Conservation (phyloP, 2,113 vertebrate genomes). For the Mustela nigripes region DNA sequence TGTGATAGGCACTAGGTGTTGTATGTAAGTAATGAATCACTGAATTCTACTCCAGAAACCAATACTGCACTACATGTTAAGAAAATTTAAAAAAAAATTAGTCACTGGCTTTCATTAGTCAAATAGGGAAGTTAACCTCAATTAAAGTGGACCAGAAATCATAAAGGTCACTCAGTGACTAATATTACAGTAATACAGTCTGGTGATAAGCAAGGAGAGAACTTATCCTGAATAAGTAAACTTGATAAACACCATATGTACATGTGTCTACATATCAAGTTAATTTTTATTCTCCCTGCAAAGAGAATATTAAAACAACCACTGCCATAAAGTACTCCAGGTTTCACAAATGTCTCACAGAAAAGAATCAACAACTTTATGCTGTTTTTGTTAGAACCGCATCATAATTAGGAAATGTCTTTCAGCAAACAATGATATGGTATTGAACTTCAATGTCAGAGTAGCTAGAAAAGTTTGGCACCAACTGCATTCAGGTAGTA, state of each 20-base stretch:
- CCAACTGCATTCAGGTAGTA: background rate
- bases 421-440: background rate
- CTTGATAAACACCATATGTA: background rate
- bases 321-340: slow-evolving; percentile 26
- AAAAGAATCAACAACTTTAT: slow-evolving; percentile 13
- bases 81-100: background rate
- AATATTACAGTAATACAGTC: slow-evolving; percentile 52
- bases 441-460: background rate
- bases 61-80: background rate
- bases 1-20: background rate
- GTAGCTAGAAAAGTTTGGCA: slow-evolving; percentile 7
- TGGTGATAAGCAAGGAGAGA: slow-evolving; percentile 49
- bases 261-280: background rate
- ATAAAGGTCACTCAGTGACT: slow-evolving; percentile 55
- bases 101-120: slow-evolving; percentile 31
- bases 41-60: background rate
- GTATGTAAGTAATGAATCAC: background rate
- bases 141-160: slow-evolving; percentile 57
- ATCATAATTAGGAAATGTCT: background rate
- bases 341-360: background rate
- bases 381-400: background rate
- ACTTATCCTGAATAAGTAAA: slow-evolving; percentile 42
- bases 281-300: slow-evolving; percentile 50
- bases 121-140: slow-evolving; percentile 67
- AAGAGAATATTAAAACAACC: slow-evolving; percentile 49